Conservation (phyloP, 2,888 invertebrate genomes). For the Shargacucullia verbasci region DNA sequence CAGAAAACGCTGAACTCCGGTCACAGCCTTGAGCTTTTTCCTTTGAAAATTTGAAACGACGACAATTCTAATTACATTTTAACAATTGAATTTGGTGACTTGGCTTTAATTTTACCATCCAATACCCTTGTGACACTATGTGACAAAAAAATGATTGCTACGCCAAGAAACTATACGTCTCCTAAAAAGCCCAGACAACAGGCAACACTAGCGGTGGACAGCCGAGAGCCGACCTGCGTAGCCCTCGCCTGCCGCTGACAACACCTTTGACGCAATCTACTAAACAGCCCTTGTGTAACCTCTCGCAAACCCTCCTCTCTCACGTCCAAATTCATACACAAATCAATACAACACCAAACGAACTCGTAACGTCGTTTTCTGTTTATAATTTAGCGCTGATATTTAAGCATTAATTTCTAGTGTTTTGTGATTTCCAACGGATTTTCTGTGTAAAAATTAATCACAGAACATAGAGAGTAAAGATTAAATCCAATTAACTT, state of each 20-base stretch:
- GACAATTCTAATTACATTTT: no score
- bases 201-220: constrained; percentile 61
- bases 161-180: not conserved
- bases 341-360: constrained; percentile 68
- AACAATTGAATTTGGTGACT: no score
- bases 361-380: constrained; percentile 65
- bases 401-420: constrained; percentile 3
- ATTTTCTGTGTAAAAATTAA: not conserved
- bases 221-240: constrained; percentile 72
- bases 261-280: constrained; percentile 76
- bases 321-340: constrained; percentile 74
- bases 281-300: constrained; percentile 79
- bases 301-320: constrained; percentile 75
- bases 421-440: not conserved
- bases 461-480: no score
- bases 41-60: no score
- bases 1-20: no score
- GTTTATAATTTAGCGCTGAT: constrained; percentile 59
- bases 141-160: not conserved
- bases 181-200: constrained; percentile 3
- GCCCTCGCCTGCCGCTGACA: constrained; percentile 81
- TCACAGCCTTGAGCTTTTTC: no score
- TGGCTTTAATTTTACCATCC: no score
- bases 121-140: no score
- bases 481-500: no score